These are phyloP conservation scores for Megaceryle maxima DNA, from an alignment of 2,113 vertebrate genomes.

Conservation along the genomic window DNA sequence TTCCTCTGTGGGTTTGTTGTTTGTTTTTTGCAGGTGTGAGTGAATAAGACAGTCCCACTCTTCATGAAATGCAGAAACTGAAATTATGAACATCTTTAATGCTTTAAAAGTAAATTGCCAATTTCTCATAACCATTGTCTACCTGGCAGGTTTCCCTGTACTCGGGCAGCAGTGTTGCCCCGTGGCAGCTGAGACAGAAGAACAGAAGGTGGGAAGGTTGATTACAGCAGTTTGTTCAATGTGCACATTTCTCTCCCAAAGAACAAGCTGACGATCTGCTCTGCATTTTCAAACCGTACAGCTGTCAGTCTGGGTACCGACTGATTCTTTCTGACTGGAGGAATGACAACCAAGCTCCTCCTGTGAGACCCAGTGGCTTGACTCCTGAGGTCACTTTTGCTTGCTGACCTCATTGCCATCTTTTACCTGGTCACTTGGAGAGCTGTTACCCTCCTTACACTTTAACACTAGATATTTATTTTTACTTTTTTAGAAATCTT, in stretches of 20 bases:
- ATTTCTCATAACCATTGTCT: background rate
- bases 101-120: background rate
- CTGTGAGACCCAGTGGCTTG: background rate
- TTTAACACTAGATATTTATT: background rate
- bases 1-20: background rate
- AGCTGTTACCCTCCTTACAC: background rate
- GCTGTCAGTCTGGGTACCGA: background rate
- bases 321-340: background rate
- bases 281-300: background rate
- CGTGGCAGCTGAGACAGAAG: background rate
- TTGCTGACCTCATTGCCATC: background rate
- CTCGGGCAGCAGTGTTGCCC: background rate
- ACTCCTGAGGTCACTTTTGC: background rate
- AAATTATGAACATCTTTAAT: background rate
- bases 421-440: background rate
- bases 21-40: background rate
- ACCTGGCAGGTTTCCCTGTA: background rate
- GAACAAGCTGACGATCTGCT: background rate
- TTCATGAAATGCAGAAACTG: background rate
- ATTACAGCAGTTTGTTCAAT: background rate
- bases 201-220: background rate
- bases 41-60: background rate
- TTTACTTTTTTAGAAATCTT: background rate
- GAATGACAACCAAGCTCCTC: background rate
- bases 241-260: background rate